Conservation (phyloP, 53 echinoderm and acorn worm genomes). For the Stichopus horrens region DNA sequence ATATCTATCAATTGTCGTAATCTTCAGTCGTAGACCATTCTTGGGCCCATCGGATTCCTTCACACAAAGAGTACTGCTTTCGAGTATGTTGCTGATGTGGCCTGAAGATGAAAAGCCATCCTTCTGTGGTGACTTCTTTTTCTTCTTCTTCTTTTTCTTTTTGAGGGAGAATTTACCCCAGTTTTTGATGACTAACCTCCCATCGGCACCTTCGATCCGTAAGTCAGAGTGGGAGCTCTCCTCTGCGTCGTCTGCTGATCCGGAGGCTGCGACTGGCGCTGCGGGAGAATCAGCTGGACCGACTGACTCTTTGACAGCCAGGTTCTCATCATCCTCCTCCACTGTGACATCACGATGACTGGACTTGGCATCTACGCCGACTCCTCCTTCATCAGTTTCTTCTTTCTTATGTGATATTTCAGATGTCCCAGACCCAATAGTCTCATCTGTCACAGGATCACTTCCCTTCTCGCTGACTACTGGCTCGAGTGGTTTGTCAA, state of each 20-base stretch:
- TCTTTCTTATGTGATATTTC: not conserved
- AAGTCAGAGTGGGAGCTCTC: slow-evolving; percentile 30
- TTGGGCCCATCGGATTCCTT: slow-evolving; percentile 31
- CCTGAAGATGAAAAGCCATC: not conserved
- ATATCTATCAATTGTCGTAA: slow-evolving; percentile 25
- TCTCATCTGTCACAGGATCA: not conserved
- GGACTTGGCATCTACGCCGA: not conserved
- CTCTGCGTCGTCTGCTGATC: slow-evolving; percentile 33
- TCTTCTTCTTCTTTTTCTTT: slow-evolving; percentile 36
- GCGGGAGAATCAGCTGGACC: slow-evolving; percentile 7
- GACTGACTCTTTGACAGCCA: not conserved
- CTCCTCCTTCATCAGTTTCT: not conserved
- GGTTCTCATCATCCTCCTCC: slow-evolving; percentile 34
- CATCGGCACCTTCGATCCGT: slow-evolving; percentile 37
- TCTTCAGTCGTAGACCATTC: slow-evolving; percentile 18
- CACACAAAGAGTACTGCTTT: slow-evolving; percentile 23
- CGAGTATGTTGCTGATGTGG: not conserved
- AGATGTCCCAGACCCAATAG: not conserved
- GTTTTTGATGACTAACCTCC: slow-evolving; percentile 35
- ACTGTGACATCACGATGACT: not conserved
- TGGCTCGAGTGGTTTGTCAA: not conserved
- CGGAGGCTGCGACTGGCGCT: slow-evolving; percentile 14
- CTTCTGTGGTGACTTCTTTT: slow-evolving; percentile 18
- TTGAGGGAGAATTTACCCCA: slow-evolving; percentile 11
- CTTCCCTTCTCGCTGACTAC: not conserved